These are phyloP conservation scores for Sebastes minor DNA, from an alignment of 2,797 vertebrate species.

Conservation along the genomic window DNA sequence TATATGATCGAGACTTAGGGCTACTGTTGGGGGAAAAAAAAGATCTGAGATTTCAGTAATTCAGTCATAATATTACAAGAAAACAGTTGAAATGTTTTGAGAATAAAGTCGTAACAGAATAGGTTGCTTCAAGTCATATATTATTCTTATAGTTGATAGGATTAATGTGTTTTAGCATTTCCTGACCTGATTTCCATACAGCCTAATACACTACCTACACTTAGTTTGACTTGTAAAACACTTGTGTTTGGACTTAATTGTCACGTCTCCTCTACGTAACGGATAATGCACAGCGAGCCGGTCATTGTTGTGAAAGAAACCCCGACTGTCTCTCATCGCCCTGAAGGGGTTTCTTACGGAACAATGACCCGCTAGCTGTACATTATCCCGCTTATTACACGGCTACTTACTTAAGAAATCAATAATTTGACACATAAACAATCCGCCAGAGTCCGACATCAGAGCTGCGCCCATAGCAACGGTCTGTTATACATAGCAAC, in stretches of 20 bases:
- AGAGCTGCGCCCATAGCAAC: no score
- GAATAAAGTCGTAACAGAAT: background rate
- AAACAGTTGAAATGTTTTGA: background rate
- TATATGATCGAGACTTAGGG: background rate
- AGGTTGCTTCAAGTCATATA: background rate
- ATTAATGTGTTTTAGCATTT: background rate
- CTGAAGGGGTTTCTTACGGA: no score
- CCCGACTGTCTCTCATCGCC: no score
- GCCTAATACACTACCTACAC: background rate
- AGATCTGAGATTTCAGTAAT: background rate
- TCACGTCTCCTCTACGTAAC: background rate
- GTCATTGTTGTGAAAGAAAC: no score
- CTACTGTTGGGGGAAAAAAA: background rate
- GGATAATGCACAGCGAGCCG: no score
- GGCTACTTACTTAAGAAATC: no score
- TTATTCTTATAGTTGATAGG: background rate
- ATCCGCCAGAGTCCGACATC: no score
- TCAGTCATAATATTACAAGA: background rate
- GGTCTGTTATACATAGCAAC: no score
- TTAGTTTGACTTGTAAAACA: background rate
- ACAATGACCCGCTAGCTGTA: fast-evolving
- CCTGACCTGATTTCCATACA: background rate
- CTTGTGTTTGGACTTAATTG: background rate
- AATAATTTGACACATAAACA: no score
- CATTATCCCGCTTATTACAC: no score